phyloP scores from a whole-genome alignment of 1,140 invertebrate genomes.

The Papilio machaon region DNA sequence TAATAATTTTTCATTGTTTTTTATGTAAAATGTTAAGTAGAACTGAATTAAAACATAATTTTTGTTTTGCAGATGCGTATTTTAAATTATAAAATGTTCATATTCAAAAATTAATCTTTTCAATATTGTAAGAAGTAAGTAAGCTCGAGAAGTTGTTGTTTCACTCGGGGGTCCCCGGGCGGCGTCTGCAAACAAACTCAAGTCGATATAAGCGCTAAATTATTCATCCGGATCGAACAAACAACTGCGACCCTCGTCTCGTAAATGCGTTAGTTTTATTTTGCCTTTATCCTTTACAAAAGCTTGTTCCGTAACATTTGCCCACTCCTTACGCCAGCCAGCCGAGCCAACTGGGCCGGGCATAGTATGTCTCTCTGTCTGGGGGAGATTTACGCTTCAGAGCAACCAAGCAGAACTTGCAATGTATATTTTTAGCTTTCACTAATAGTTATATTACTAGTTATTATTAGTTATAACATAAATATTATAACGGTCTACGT shows the following conservation, averaged over 20 bases:
- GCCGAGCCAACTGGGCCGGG: not conserved
- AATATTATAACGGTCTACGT: too few relatives aligned
- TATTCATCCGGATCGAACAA: conserved; percentile 32
- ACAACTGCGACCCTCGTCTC: conserved; percentile 32
- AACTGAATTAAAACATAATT: too few relatives aligned
- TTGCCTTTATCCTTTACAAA: conserved; percentile 34
- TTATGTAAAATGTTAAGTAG: too few relatives aligned
- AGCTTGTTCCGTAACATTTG: not conserved
- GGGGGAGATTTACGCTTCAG: not conserved
- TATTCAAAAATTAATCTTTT: not conserved
- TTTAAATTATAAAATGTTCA: not conserved
- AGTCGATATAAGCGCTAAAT: conserved; percentile 34
- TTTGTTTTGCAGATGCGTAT: not conserved
- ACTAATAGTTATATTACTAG: not conserved
- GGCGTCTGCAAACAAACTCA: conserved; percentile 25
- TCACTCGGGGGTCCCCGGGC: not conserved
- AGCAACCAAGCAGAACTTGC: not conserved
- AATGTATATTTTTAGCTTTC: not conserved
- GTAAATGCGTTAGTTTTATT: conserved; percentile 34
- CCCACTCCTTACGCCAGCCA: conserved; percentile 10
- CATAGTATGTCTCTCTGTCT: not conserved
- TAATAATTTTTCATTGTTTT: too few relatives aligned
- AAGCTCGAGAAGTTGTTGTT: not conserved
- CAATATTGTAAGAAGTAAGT: not conserved
- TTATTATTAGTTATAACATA: too few relatives aligned